phyloP scores from a whole-genome alignment of 2,113 vertebrate species.

The Dasypus novemcinctus region DNA sequence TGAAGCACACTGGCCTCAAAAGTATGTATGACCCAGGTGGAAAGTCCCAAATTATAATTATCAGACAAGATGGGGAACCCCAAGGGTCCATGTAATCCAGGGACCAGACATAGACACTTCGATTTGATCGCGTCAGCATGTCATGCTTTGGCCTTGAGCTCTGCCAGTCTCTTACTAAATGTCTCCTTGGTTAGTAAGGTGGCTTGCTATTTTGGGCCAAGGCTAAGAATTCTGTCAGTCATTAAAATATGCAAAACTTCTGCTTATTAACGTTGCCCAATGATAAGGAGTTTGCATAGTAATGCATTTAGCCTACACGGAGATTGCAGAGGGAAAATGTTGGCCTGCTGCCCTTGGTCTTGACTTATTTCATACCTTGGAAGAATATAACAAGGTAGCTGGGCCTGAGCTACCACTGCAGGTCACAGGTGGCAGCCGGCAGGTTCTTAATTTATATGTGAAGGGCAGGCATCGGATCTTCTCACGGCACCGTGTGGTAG shows the following conservation, averaged over 20 bases:
- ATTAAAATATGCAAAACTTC: background rate
- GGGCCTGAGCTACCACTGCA: background rate
- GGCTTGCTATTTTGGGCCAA: background rate
- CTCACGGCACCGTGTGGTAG: fast-evolving
- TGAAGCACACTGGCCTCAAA: background rate
- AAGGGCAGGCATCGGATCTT: fast-evolving
- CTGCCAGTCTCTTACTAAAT: background rate
- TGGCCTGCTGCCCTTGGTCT: background rate
- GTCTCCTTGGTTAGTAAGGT: constrained; percentile 14
- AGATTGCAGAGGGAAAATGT: background rate
- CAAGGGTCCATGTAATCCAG: background rate
- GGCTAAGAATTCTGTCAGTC: background rate
- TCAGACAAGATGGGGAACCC: background rate
- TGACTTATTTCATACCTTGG: background rate
- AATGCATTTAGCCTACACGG: background rate
- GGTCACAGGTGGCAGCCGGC: background rate
- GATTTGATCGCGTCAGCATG: background rate
- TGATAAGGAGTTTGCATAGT: background rate
- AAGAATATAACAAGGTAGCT: background rate
- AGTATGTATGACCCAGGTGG: background rate
- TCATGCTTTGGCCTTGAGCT: background rate
- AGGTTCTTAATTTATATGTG: background rate
- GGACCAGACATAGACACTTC: background rate
- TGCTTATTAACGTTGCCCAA: background rate
- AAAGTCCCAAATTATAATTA: background rate